phyloP scores from a whole-genome alignment of 2,888 invertebrate species.

The Ormyrus labotus region DNA sequence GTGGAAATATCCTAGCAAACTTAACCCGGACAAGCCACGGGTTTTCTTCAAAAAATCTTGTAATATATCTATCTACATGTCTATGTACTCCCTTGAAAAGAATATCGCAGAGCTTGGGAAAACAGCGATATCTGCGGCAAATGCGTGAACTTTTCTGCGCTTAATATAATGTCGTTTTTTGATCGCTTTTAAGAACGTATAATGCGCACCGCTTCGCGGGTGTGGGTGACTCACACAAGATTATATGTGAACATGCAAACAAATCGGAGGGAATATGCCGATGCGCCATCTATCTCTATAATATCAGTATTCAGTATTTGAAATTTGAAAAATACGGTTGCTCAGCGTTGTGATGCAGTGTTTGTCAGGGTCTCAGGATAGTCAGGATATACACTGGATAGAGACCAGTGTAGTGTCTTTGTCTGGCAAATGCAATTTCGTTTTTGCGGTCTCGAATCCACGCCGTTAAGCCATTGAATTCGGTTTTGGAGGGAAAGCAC shows the following conservation, averaged over 20 bases:
- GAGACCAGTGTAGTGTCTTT: too few relatives aligned
- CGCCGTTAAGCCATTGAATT: too few relatives aligned
- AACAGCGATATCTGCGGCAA: conserved; percentile 61
- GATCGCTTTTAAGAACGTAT: conserved; percentile 22
- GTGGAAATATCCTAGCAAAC: conserved; percentile 11
- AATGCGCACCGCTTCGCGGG: not conserved
- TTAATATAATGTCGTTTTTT: conserved; percentile 12
- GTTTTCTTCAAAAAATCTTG: conserved; percentile 55
- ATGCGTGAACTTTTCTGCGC: conserved; percentile 51
- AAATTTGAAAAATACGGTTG: conserved; percentile 54
- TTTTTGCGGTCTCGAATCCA: too few relatives aligned
- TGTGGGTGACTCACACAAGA: too few relatives aligned
- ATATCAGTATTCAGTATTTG: conserved; percentile 16
- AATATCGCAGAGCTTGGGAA: conserved; percentile 60
- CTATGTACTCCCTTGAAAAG: conserved; percentile 36
- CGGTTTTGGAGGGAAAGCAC: too few relatives aligned
- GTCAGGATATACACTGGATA: too few relatives aligned
- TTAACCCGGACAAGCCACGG: conserved; percentile 19
- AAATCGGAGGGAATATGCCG: not conserved
- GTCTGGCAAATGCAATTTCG: too few relatives aligned
- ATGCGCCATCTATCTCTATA: conserved; percentile 14
- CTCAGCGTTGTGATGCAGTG: too few relatives aligned
- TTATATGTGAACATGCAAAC: too few relatives aligned
- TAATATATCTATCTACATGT: conserved; percentile 56
- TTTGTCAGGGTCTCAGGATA: too few relatives aligned